Evolutionary conservation across 2,113 vertebrate species (phyloP).

Genomic region (Notothenia rossii): DNA sequence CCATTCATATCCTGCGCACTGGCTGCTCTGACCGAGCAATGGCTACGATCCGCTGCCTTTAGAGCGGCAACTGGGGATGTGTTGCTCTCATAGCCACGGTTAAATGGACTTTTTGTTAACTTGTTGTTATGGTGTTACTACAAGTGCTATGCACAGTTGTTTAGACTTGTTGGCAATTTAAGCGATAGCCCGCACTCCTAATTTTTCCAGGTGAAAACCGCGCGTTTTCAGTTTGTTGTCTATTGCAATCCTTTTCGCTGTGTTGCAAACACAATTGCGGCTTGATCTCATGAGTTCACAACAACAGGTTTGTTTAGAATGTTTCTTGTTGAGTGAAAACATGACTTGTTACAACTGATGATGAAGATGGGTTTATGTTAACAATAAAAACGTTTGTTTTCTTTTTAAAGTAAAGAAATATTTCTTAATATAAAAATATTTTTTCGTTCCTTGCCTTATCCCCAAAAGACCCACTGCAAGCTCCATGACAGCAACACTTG

Average conservation of each 20-base stretch:
- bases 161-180: conserved; percentile 1
- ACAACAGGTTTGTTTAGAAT: neutral
- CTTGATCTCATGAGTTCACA: neutral
- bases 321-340: neutral
- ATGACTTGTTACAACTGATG: neutral
- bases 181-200: conserved; percentile 14
- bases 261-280: neutral
- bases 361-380: neutral
- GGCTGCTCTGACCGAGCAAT: conserved; percentile 65
- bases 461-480: neutral
- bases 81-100: neutral
- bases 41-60: conserved; percentile 65
- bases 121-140: neutral
- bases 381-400: neutral
- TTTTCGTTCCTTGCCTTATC: neutral
- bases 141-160: neutral
- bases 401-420: too few species aligned
- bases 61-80: conserved; percentile 28
- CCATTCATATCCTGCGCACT: conserved; percentile 83
- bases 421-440: too few species aligned
- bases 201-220: conserved; percentile 67
- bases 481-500: neutral
- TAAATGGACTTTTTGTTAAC: neutral
- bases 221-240: conserved; percentile 80
- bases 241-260: conserved; percentile 34